Percentiles rank a stretch among this genome's conserved stretches.
phyloP scores from a whole-genome alignment of 1,140 invertebrate species.

The Colletes latitarsis region DNA sequence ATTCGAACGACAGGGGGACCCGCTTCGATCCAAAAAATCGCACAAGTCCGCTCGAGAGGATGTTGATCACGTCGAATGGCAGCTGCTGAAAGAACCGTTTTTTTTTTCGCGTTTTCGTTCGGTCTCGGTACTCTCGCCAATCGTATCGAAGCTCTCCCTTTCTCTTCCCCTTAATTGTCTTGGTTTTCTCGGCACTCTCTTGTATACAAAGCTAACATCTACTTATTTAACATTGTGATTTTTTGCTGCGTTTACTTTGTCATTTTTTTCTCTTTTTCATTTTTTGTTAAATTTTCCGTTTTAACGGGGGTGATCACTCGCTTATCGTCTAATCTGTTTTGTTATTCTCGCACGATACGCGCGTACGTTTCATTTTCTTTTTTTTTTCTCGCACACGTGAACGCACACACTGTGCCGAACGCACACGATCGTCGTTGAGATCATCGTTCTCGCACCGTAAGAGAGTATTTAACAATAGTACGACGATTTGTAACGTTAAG shows the following conservation, averaged over 20 bases:
- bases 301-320: conserved; percentile 8
- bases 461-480: conserved; percentile 67
- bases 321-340: conserved; percentile 53
- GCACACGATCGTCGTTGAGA: conserved; percentile 46
- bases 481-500: conserved; percentile 64
- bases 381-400: neutral
- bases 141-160: conserved; percentile 41
- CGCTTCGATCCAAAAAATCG: conserved; percentile 65
- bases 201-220: conserved; percentile 75
- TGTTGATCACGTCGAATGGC: conserved; percentile 62
- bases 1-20: conserved; percentile 5
- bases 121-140: conserved; percentile 32
- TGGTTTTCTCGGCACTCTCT: conserved; percentile 49
- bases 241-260: conserved; percentile 40
- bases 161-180: conserved; percentile 32
- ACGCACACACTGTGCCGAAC: conserved; percentile 57
- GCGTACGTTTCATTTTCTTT: conserved; percentile 15
- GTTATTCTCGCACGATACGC: conserved; percentile 30
- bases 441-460: conserved; percentile 43
- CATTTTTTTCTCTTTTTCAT: conserved; percentile 18
- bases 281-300: conserved; percentile 28
- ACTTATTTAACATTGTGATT: conserved; percentile 58
- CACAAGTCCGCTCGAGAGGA: conserved; percentile 66
- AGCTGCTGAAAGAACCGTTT: conserved; percentile 60
- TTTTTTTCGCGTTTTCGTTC: conserved; percentile 17